Percentiles rank a stretch among this genome's conserved stretches.
Evolutionary conservation across 1,140 invertebrate genomes (phyloP).

Genomic region (Physella acuta): DNA sequence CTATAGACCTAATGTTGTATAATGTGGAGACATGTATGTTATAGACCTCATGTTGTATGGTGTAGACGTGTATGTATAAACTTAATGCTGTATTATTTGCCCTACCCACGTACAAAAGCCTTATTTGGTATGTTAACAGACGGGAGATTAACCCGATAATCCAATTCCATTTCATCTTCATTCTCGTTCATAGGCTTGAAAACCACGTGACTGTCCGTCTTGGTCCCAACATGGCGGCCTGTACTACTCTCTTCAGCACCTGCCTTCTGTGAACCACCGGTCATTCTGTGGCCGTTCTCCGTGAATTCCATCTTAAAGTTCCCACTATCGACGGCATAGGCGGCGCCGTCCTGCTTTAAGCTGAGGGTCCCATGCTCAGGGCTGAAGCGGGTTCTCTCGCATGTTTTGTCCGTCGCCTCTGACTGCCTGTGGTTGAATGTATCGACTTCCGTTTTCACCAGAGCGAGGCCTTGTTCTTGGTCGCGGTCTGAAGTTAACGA

Average conservation of each 20-base stretch:
- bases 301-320: neutral
- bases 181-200: no score
- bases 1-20: no score
- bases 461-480: no score
- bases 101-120: conserved; percentile 1
- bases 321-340: neutral
- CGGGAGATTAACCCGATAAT: neutral
- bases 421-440: no score
- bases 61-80: no score
- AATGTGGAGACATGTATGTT: no score
- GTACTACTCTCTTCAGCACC: neutral
- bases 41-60: no score
- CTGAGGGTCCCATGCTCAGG: neutral
- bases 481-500: no score
- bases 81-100: no score
- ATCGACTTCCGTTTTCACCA: no score
- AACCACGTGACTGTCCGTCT: neutral
- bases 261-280: neutral
- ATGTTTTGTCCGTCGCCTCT: no score
- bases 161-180: neutral
- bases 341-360: neutral
- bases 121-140: neutral
- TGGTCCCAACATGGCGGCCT: neutral
- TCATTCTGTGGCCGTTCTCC: neutral
- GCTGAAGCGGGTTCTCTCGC: no score